Base-by-base conservation (phyloP, 1,140 invertebrate species). In the Ostrea edulis region DNA sequence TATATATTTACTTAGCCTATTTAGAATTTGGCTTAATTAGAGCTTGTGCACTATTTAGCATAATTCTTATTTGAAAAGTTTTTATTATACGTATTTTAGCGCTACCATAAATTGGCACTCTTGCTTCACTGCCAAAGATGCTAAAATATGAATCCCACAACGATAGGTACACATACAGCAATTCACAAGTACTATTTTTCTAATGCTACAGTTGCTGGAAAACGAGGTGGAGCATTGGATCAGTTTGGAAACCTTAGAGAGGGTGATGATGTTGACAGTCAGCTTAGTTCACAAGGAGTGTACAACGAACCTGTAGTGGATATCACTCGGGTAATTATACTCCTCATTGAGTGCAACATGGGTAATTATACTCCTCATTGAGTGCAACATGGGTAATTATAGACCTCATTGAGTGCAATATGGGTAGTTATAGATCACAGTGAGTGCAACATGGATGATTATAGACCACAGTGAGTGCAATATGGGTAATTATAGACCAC, bases 251-350 rank as follows among this genome's bases (percentile, higher is more conserved):
- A 29, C 11, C 17, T 71, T 44, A 52, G 85, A 52, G 85, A 62
- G 11, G 85, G 12, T 29, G 62, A 44, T n/a, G 85, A 86, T n/a
- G 65, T 14, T 53, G 85, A 86, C n/a, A 53, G 85, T 53, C 65
- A 71, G 25, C 44, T 86, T 0, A 44, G 85, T 5, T 86, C 65
- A 25, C 11, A 25, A 25, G 68, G 68, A 77, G 68, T 35, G 11
- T 77, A 29, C 11, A 25, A 0, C 20, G 82, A 54, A 52, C 8
- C 51, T 35, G 35, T 81, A n/a, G 71, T n/a, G 14, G n/a, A 17
- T 83, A 22, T 22, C 20, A 14, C 51, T 52, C 51, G 20, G 82
- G 82, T 52, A 83, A 83, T 8, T 22, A 83, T 0, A n/a, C 2
- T 29, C 25, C 14, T 12, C 14, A 5, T 0, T 62, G 17, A 62